Percentiles rank a stretch among this genome's conserved stretches.
Evolutionary conservation across 2,113 vertebrate species (phyloP).

Genomic region (Octodon degus): DNA sequence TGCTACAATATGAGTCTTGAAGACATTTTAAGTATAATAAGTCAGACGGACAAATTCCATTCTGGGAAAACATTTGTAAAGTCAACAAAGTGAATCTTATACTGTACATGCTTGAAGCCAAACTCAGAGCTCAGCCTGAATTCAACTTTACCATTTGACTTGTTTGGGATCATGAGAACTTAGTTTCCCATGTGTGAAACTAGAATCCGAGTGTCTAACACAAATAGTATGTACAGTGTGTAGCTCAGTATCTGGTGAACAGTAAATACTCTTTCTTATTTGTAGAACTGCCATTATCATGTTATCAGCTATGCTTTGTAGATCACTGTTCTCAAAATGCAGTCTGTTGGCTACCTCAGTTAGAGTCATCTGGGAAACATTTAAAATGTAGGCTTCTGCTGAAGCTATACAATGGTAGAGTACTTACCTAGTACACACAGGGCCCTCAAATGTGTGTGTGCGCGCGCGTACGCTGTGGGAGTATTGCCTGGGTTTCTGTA

Average conservation of each 20-base stretch:
- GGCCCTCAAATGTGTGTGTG: neutral
- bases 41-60: neutral
- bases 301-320: neutral
- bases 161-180: neutral
- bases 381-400: constrained; percentile 2
- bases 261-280: neutral
- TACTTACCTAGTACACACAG: neutral
- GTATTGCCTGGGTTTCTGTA: neutral
- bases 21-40: neutral
- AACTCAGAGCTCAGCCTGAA: neutral
- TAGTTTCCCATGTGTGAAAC: neutral
- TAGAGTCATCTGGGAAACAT: neutral
- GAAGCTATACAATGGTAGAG: neutral
- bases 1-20: neutral
- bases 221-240: neutral
- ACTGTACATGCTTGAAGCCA: neutral
- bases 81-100: neutral
- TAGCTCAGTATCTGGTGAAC: neutral
- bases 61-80: neutral
- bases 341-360: neutral
- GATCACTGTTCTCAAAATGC: neutral
- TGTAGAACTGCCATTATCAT: neutral
- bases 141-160: neutral
- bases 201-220: neutral
- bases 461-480: too few species aligned